These are phyloP conservation scores for Drosophila insularis DNA, from an alignment of 1,140 invertebrate genomes.

Conservation along the genomic window DNA sequence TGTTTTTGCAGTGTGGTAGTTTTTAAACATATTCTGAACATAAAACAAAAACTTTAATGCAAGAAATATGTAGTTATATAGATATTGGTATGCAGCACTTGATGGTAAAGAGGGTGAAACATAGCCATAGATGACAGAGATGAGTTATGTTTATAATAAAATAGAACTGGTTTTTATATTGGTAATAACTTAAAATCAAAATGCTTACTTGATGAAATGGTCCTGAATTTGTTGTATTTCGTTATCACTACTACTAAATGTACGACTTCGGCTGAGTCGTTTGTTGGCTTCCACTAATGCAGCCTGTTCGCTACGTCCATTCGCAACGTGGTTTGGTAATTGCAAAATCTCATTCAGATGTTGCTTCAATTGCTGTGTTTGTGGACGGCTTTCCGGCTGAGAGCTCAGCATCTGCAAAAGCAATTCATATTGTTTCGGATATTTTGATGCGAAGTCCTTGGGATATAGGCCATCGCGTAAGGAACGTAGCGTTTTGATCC, in stretches of 20 bases:
- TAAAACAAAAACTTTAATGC: slow-evolving; percentile 47
- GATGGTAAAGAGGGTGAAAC: slow-evolving; percentile 29
- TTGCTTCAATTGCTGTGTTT: slow-evolving; percentile 87
- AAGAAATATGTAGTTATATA: background rate
- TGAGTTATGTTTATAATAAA: slow-evolving; percentile 22
- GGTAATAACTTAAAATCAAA: slow-evolving; percentile 24
- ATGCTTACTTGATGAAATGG: slow-evolving; percentile 6
- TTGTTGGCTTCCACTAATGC: slow-evolving; percentile 58
- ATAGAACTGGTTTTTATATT: slow-evolving; percentile 32
- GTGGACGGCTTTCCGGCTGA: slow-evolving; percentile 89
- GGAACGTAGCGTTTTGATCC: slow-evolving; percentile 86
- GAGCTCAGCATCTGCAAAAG: slow-evolving; percentile 90
- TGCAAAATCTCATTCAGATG: slow-evolving; percentile 63
- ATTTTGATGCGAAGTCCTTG: slow-evolving; percentile 85
- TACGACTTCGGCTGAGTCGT: slow-evolving; percentile 71
- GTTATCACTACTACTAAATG: slow-evolving; percentile 57
- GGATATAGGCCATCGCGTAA: slow-evolving; percentile 89
- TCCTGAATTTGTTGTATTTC: slow-evolving; percentile 38
- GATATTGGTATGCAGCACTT: background rate
- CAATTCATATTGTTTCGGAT: slow-evolving; percentile 87
- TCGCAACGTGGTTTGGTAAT: slow-evolving; percentile 53
- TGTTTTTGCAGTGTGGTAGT: slow-evolving; percentile 33
- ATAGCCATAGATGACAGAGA: slow-evolving; percentile 42
- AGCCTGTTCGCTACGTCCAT: slow-evolving; percentile 64
- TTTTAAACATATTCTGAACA: slow-evolving; percentile 15